Conservation (phyloP, 2,113 vertebrate species). For the western clawed frog (Xenopus tropicalis) region DNA sequence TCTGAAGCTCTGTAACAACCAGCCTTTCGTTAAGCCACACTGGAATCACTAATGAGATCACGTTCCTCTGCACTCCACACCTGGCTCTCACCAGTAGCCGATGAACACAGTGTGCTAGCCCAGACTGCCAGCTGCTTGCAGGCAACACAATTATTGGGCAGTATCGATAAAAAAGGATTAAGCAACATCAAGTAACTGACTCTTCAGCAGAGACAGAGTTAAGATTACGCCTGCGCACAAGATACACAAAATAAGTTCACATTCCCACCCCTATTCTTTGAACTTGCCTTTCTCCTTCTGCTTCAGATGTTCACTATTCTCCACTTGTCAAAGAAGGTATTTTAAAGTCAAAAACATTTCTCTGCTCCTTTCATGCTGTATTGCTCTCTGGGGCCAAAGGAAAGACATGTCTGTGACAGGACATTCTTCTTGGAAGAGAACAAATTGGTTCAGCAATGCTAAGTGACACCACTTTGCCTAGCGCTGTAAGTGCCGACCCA, state of each 20-base stretch:
- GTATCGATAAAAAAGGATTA: constrained; percentile 1
- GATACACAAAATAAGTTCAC: neutral
- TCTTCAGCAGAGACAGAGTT: neutral
- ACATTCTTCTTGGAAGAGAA: constrained; percentile 42
- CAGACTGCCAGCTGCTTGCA: constrained; percentile 1
- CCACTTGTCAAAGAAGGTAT: constrained; percentile 32
- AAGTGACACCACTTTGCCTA: constrained; percentile 43
- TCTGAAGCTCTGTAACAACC: neutral
- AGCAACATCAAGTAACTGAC: neutral
- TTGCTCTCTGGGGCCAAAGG: constrained; percentile 34
- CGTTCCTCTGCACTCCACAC: constrained; percentile 34
- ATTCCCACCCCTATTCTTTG: neutral
- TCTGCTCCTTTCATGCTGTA: constrained; percentile 23
- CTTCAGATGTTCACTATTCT: constrained; percentile 22
- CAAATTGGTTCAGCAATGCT: constrained; percentile 42
- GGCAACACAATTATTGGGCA: neutral
- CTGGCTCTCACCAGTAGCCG: constrained; percentile 18
- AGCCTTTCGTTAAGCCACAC: neutral
- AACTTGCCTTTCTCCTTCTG: neutral
- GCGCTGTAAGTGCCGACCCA: constrained; percentile 37
- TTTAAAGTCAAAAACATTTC: constrained; percentile 23
- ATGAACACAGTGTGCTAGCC: constrained; percentile 8
- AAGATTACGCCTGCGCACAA: neutral
- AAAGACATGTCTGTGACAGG: constrained; percentile 33
- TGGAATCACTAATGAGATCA: constrained; percentile 29